A percentile compares a stretch with the other conserved stretches of the same genome.
These are phyloP conservation scores for Otus sunia DNA, from an alignment of 2,113 vertebrate species.

Conservation along the genomic window DNA sequence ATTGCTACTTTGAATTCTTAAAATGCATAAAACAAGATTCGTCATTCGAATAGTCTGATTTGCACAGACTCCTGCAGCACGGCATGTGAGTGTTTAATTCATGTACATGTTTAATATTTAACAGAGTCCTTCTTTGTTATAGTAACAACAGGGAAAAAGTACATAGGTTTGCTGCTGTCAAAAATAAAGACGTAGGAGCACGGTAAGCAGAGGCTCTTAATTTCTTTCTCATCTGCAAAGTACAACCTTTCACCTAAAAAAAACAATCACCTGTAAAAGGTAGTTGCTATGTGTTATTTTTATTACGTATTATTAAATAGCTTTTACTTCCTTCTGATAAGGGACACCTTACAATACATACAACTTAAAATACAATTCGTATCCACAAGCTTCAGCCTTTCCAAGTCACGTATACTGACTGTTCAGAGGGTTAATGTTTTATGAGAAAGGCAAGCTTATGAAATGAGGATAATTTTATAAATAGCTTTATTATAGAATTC, in stretches of 20 bases:
- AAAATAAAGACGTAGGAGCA: background rate
- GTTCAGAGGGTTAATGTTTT: background rate
- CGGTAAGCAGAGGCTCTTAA: background rate
- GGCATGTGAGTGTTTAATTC: background rate
- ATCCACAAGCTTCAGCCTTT: background rate
- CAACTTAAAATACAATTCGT: background rate
- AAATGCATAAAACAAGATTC: background rate
- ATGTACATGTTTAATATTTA: background rate
- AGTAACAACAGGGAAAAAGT: background rate
- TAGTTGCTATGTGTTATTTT: conserved; percentile 5
- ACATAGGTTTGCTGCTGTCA: background rate
- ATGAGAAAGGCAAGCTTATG: background rate
- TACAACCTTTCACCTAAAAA: conserved; percentile 34
- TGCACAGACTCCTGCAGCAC: background rate
- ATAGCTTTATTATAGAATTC: background rate
- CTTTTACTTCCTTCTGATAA: conserved; percentile 23
- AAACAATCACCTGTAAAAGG: background rate
- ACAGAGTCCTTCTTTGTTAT: background rate
- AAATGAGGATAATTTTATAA: background rate
- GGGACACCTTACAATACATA: background rate
- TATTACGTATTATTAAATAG: conserved; percentile 14
- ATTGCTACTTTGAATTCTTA: background rate
- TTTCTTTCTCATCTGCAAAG: background rate
- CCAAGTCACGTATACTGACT: background rate
- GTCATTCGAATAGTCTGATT: background rate